phyloP scores from a whole-genome alignment of 2,113 vertebrate species.

The Kryptolebias marmoratus region DNA sequence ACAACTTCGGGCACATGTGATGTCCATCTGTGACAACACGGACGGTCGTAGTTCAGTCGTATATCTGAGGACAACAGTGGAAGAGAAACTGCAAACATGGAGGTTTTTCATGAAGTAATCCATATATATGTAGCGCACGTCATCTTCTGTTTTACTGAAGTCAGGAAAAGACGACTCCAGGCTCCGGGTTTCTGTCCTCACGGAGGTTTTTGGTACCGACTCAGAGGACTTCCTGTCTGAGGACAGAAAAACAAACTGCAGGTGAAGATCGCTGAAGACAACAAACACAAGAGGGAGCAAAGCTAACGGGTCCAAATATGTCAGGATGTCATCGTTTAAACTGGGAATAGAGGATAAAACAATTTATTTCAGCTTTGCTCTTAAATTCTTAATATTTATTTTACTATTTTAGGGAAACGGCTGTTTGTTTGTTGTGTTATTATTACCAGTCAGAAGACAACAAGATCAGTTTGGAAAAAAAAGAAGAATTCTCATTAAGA shows the following conservation, averaged over 20 bases:
- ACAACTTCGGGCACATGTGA: conserved; percentile 41
- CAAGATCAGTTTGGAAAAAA: too few species aligned
- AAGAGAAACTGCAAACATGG: conserved; percentile 4
- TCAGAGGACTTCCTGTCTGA: conserved; percentile 61
- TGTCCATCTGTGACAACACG: conserved; percentile 44
- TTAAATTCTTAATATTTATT: too few species aligned
- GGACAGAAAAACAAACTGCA: conserved; percentile 61
- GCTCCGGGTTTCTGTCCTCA: conserved; percentile 59
- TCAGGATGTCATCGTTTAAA: conserved; percentile 7
- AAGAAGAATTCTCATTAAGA: too few species aligned
- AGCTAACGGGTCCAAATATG: not conserved
- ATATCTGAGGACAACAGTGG: conserved; percentile 37
- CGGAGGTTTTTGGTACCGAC: conserved; percentile 74
- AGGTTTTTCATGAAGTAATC: conserved; percentile 24
- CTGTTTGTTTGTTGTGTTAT: too few species aligned
- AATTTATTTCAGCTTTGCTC: too few species aligned
- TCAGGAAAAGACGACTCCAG: conserved; percentile 31
- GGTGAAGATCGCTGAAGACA: conserved; percentile 53
- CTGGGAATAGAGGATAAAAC: not conserved
- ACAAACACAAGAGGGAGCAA: conserved; percentile 33
- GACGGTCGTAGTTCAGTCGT: conserved; percentile 13
- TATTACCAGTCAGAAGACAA: too few species aligned
- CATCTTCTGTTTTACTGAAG: conserved; percentile 37
- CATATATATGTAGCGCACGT: conserved; percentile 9
- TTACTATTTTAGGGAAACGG: too few species aligned